These are phyloP conservation scores for Osmoderma eremita DNA, from an alignment of 2,888 invertebrate species.

Conservation along the genomic window DNA sequence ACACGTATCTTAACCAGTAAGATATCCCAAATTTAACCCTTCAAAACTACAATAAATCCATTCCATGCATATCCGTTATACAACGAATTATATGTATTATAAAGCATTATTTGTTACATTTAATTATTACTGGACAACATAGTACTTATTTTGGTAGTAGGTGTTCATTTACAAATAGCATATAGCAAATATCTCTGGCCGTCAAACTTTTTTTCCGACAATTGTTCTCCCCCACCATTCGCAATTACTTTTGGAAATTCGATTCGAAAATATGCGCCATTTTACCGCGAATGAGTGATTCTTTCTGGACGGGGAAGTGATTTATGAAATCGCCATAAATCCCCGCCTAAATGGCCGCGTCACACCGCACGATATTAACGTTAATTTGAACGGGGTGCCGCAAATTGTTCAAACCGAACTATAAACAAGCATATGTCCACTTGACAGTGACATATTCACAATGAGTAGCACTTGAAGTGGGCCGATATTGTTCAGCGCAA, in stretches of 20 bases:
- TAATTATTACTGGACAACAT: no score
- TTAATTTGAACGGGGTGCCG: constrained; percentile 40
- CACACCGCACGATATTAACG: constrained; percentile 41
- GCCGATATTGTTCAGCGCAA: constrained; percentile 51
- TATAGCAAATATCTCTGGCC: no score
- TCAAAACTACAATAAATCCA: no score
- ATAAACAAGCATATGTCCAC: constrained; percentile 45
- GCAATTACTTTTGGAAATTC: not conserved
- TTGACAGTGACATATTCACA: constrained; percentile 50
- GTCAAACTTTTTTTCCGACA: no score
- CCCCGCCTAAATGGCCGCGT: constrained; percentile 35
- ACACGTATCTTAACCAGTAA: no score
- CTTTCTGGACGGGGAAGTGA: constrained; percentile 32
- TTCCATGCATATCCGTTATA: no score
- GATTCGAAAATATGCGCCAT: constrained; percentile 21
- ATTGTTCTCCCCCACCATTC: no score
- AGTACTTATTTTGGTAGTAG: no score
- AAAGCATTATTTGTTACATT: no score
- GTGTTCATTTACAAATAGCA: no score
- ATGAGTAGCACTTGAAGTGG: constrained; percentile 53
- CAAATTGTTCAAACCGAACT: constrained; percentile 41
- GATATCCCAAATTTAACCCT: no score
- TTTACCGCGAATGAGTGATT: constrained; percentile 27
- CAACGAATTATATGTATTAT: no score
- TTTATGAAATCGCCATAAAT: constrained; percentile 37